Conservation (phyloP, 2,113 vertebrate species). For the Nanger granti region DNA sequence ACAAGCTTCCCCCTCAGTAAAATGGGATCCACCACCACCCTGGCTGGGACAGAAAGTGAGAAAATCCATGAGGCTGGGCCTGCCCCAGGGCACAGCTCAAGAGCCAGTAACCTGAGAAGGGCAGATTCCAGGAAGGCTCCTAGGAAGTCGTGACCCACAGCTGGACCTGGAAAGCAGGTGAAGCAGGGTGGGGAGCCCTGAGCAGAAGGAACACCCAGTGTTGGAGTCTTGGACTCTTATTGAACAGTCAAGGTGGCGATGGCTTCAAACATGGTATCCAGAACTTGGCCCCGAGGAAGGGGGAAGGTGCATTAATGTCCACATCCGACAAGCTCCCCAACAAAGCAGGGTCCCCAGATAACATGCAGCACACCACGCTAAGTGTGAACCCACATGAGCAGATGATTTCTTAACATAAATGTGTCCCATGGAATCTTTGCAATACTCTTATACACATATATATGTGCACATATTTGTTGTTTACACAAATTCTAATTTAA, state of each 20-base stretch:
- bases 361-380: not conserved
- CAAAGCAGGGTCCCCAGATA: fast-evolving
- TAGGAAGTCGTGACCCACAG: not conserved
- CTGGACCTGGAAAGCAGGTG: not conserved
- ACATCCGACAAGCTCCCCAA: not conserved
- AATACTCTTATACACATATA: not conserved
- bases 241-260: fast-evolving
- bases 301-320: not conserved
- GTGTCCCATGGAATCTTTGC: not conserved
- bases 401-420: not conserved
- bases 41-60: not conserved
- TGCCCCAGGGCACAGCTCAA: not conserved
- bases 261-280: not conserved
- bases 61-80: fast-evolving
- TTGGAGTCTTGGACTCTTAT: not conserved
- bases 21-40: not conserved
- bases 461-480: too few relatives aligned
- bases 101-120: fast-evolving
- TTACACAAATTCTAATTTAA: not conserved
- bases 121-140: not conserved
- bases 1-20: not conserved
- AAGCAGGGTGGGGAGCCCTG: not conserved
- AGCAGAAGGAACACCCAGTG: not conserved
- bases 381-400: not conserved
- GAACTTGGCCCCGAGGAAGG: not conserved